Evolutionary conservation across 2,888 invertebrate species (phyloP), one percentile per base, ranked within the genome.

Genomic region (Rapana venosa): DNA sequence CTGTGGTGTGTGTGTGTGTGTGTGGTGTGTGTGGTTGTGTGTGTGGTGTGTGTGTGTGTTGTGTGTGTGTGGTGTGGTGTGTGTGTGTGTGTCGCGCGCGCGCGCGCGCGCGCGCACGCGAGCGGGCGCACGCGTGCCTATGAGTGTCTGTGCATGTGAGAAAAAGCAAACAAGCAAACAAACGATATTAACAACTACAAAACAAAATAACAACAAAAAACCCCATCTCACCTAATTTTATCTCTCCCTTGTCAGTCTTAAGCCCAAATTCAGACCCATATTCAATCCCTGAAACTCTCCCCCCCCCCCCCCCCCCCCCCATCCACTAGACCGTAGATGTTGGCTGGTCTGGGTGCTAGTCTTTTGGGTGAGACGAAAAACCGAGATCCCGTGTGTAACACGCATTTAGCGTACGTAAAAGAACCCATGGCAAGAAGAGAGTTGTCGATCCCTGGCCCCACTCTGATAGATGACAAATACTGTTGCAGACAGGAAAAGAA

Each of bases 101-200:
- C 13, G 61, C 61, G 36, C 22, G 84, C 56, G 56, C n/a, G 84
- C 22, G 56, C 22, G 84, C 56, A 56, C n/a, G 84, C 56, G 84
- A 5, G 84, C 47, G 84, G 2, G 84, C 47, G 81, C 26, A 56
- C 47, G 84, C 22, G 47, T 84, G 84, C 22, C 11, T 84, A 56
- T 56, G 56, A 56, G 84, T 56, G 84, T 56, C 56, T 84, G 84
- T 56, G 84, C 47, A 47, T 56, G 84, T 77, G 77, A 22, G n/a
- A 2, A 26, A 22, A 11, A 22, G 77, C 30, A 2, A 22, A 11
- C 26, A 26, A 22, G 77, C n/a, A 26, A 22, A 26, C 26, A 26
- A 22, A 26, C 11, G n/a, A 5, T 20, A n/a, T n/a, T 1, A 22
- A 26, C n/a, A 11, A 13, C 22, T 77, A 26, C 1, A n/a, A n/a